Evolutionary conservation across 2,113 vertebrate genomes (phyloP), one percentile per base, ranked within the genome.

Genomic region (Caracal caracal): DNA sequence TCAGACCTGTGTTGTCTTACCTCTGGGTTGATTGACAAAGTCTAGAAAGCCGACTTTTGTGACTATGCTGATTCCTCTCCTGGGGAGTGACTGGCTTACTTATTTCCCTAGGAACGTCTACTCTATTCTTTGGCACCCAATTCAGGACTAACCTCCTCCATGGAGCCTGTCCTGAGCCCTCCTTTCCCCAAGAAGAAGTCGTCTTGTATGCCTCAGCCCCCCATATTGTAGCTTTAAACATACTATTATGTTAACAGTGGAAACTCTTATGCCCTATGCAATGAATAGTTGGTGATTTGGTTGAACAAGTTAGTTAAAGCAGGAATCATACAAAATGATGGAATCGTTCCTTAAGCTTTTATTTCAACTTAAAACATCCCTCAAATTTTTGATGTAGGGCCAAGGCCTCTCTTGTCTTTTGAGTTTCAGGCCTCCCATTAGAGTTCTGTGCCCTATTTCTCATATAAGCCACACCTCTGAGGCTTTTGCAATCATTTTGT

Each of bases 281-380:
- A 1, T 65, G 75, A 84, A 76, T 78, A 95, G 71, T 56, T 35
- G 53, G 61, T 22, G 82, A 43, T n/a, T 97, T 95, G 73, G 63
- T 88, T 80, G 81, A 93, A 94, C 90, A 94, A 94, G 63, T 71
- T 56, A 80, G 66, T 86, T 93, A 96, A 91, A 93, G 47, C 28
- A 63, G 28, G 37, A 88, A 28, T 93, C 59, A 82, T 78, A 70
- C 43, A 78, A 88, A 85, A 83, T 84, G 49, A 82, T 40, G 15
- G 79, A 73, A 40, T 68, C 76, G 30, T 93, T 85, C 81, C 12
- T 90, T 66, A 81, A 66, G 37, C 19, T 37, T 93, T 96, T 92
- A 92, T 93, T 96, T 94, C 94, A 86, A 90, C 88, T 88, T 88
- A 81, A 96, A 95, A 73, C 65, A 81, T 43, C 61, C n/a, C 68